Evolutionary conservation across 1,140 invertebrate species (phyloP).

Genomic region (Lasaia peninsularis): DNA sequence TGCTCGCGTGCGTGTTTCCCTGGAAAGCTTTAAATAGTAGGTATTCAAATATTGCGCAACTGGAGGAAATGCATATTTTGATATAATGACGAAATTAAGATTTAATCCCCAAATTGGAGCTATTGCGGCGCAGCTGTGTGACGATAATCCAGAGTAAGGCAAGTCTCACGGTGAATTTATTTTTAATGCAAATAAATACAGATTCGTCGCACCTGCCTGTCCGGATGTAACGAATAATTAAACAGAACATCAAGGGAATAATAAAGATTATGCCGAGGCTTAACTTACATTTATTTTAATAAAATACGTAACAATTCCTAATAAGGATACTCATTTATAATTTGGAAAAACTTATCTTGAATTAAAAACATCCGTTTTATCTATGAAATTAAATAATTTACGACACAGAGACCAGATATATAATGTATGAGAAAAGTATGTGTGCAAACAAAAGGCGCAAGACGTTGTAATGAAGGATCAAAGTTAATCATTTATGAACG

Average conservation of each 20-base stretch:
- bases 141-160: conserved; percentile 56
- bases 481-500: no score
- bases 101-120: conserved; percentile 35
- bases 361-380: no score
- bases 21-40: no score
- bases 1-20: no score
- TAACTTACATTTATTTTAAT: conserved; percentile 4
- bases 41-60: background rate
- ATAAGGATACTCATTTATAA: background rate
- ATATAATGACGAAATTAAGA: conserved; percentile 5
- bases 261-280: conserved; percentile 1
- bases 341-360: background rate
- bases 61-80: background rate
- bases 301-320: background rate
- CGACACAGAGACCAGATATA: no score
- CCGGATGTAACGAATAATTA: conserved; percentile 60
- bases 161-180: conserved; percentile 59
- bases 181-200: conserved; percentile 73
- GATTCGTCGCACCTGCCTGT: conserved; percentile 65
- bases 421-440: no score
- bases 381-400: no score
- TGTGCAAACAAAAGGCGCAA: no score
- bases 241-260: conserved; percentile 32
- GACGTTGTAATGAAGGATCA: no score
- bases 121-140: conserved; percentile 54